Evolutionary conservation across 2,888 invertebrate genomes (phyloP).

Genomic region (Periphyllus acericola): DNA sequence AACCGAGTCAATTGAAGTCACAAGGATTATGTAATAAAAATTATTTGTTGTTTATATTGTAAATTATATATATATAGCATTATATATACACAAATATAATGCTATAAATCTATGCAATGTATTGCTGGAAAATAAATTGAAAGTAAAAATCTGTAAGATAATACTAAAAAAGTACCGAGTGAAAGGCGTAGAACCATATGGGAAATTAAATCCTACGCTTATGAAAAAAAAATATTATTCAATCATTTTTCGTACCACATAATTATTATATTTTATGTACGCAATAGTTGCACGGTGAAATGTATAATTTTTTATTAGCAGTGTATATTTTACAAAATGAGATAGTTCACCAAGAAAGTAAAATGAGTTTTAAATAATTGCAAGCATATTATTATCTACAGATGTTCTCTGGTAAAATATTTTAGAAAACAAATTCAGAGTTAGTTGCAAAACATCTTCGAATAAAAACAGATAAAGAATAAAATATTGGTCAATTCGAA

Average conservation of each 20-base stretch:
- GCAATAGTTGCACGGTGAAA: constrained; percentile 24
- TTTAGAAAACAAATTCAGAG: too few relatives aligned
- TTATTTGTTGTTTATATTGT: neutral
- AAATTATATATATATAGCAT: neutral
- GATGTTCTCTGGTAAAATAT: neutral
- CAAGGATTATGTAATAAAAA: neutral
- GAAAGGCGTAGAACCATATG: constrained; percentile 49
- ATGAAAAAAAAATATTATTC: constrained; percentile 32
- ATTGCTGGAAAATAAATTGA: constrained; percentile 8
- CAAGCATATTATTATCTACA: neutral
- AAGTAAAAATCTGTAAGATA: neutral
- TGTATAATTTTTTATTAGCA: neutral
- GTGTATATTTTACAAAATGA: constrained; percentile 5
- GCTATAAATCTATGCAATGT: neutral
- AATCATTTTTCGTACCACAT: constrained; percentile 21
- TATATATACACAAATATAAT: neutral
- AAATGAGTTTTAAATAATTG: neutral
- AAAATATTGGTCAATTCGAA: too few relatives aligned
- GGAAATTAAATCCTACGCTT: constrained; percentile 40
- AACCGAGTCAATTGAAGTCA: constrained; percentile 16
- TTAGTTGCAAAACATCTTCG: too few relatives aligned
- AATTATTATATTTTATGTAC: constrained; percentile 16
- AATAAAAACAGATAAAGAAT: too few relatives aligned
- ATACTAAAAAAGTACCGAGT: constrained; percentile 1
- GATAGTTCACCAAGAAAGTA: neutral